Base-by-base conservation (phyloP, 2,888 invertebrate genomes). In the Cephalotes varians region DNA sequence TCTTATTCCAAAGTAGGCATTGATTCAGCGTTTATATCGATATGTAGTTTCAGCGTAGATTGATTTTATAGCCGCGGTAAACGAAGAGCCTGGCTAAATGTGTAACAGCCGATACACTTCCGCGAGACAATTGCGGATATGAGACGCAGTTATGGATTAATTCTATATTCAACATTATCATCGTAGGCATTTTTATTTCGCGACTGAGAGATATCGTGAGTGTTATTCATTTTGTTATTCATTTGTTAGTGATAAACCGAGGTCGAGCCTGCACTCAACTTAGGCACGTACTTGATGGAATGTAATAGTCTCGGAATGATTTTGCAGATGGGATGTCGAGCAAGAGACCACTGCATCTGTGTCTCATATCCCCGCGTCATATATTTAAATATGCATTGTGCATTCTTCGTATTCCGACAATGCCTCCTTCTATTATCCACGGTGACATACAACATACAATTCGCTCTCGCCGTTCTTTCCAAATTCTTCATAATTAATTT, bases 281-380 rank as follows among this genome's bases (percentile, higher is more conserved):
- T 51, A 58, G 44, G 40, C 47, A 74, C 64, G 34, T 74, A 76
- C 64, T 44, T 56, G 56, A 56, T 64, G 44, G 76, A 76, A 81
- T n/a, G 54, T 76, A 79, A 67, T 47, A 62, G 40, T 28, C 64
- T 54, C 34, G 44, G 28, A 72, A 81, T 76, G 44, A 81, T 81
- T 65, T 81, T 54, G 62, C 64, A 54, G 64, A 81, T 25, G 64
- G 37, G 44, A 81, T 47, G 56, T 81, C 81, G 54, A 64, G 54
- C 64, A 51, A 62, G 54, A 56, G 54, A 56, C 44, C 44, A 25
- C 28, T 56, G 47, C n/a, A 65, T 18, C 64, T 18, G 37, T 37
- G 76, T 81, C 25, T 44, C 67, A 21, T 25, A 34, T 67, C 21
- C 47, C 10, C 21, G 51, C 64, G 74, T 64, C 54, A 54, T 47